A percentile compares a stretch with the other conserved stretches of the same genome.
These are phyloP conservation scores for Synanthedon myopaeformis DNA, from an alignment of 2,888 invertebrate genomes.

Conservation along the genomic window DNA sequence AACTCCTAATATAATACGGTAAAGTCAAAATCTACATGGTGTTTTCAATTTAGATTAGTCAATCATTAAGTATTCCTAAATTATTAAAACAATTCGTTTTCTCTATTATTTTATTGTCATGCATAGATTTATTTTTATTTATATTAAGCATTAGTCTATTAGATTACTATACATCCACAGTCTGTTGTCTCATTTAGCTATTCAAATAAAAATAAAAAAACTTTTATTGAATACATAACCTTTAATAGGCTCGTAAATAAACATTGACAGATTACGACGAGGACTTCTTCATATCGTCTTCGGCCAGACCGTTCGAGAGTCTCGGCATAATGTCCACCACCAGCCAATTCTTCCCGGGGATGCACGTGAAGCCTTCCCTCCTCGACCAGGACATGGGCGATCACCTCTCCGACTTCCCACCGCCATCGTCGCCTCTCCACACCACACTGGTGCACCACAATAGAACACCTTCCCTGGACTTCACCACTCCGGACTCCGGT, in stretches of 20 bases:
- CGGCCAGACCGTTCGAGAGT: constrained; percentile 78
- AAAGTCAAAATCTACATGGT: too few relatives aligned
- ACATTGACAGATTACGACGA: constrained; percentile 65
- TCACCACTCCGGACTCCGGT: constrained; percentile 73
- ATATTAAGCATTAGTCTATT: too few relatives aligned
- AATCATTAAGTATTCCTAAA: too few relatives aligned
- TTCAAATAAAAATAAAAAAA: too few relatives aligned
- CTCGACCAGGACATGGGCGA: constrained; percentile 30
- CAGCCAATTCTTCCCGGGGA: constrained; percentile 80
- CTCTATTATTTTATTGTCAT: too few relatives aligned
- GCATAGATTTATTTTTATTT: too few relatives aligned
- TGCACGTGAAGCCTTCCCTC: constrained; percentile 41
- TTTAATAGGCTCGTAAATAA: not conserved
- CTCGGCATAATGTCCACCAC: constrained; percentile 64
- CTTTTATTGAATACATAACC: too few relatives aligned
- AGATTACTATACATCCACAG: too few relatives aligned
- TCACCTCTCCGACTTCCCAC: constrained; percentile 24
- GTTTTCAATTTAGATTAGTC: too few relatives aligned
- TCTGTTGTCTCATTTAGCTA: too few relatives aligned
- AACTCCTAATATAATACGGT: too few relatives aligned
- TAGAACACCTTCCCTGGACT: constrained; percentile 47
- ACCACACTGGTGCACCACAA: constrained; percentile 19
- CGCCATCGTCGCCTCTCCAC: constrained; percentile 19
- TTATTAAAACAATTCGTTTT: too few relatives aligned
- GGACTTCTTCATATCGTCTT: constrained; percentile 81